Evolutionary conservation across 30 jellyfish, hydroid and myxozoan species (phyloP), one percentile per base, ranked within the genome.

Genomic region (Hydractinia echinata): DNA sequence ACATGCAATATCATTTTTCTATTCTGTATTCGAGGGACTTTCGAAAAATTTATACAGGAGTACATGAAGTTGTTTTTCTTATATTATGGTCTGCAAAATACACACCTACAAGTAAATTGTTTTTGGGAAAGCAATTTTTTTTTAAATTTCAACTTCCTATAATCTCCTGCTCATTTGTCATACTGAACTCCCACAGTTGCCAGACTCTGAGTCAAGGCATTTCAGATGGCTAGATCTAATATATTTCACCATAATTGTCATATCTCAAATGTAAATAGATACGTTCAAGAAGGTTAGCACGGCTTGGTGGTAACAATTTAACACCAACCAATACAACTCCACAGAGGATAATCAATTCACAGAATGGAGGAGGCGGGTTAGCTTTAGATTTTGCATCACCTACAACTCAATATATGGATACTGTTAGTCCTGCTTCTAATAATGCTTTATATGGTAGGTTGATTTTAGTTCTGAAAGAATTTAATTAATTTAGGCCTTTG

Each of bases 401-500:
- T 5, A 76, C 79, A 1, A 76, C 84, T 14, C 15, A 51, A 8
- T 76, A 76, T 4, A 44, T 76, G 11, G 79, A 76, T 7, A 76
- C 86, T 16, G 81, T 67, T 13, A 83, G 91, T 76, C 96, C 96
- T 68, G 79, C 96, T 6, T 88, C 96, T 5, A 89, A 89, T 76
- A 87, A 89, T 51, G 53, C 73, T 6, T 80, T 89, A 44, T 89
- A 89, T 84, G 94, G 94, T 80, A 6, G 51, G 81, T 0, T 13
- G 15, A 11, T 58, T 18, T 11, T 58, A 11, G 1, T 58, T 58
- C 19, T 58, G 16, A 58, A 58, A 58, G 19, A 58, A 13, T 58
- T 58, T 58, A 11, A 13, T 58, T 11, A 13, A 1, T 58, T 13
- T 18, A 58, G 19, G 3, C 69, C 15, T 18, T 11, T 13, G 16